A percentile compares a stretch with the other conserved stretches of the same genome.
Evolutionary conservation across 1,140 invertebrate genomes (phyloP).

Genomic region (Calycopis cecrops): DNA sequence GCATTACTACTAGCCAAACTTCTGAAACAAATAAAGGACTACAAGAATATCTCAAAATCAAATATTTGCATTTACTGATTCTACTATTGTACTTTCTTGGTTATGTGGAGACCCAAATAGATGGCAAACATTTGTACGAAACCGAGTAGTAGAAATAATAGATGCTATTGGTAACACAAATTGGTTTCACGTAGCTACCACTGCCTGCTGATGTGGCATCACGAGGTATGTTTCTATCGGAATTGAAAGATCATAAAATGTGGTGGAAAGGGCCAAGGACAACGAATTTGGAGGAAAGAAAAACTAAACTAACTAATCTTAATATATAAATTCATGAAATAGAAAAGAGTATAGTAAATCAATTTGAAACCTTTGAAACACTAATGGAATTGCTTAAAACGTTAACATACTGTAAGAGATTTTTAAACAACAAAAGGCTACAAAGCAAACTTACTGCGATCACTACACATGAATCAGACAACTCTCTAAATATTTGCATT

Average conservation of each 20-base stretch:
- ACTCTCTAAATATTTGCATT: conserved; percentile 20
- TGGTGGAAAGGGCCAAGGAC: conserved; percentile 18
- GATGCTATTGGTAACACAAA: conserved; percentile 14
- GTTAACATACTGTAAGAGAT: conserved; percentile 20
- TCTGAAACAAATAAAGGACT: background rate
- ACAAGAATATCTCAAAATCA: conserved; percentile 18
- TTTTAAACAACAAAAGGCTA: conserved; percentile 13
- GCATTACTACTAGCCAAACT: conserved; percentile 18
- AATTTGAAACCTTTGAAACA: conserved; percentile 19
- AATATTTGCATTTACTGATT: conserved; percentile 22
- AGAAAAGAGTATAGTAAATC: too few relatives aligned
- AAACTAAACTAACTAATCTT: conserved; percentile 2
- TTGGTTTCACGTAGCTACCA: conserved; percentile 22
- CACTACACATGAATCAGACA: conserved; percentile 14
- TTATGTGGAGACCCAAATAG: conserved; percentile 23
- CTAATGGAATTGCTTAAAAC: conserved; percentile 20
- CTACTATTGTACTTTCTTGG: conserved; percentile 24
- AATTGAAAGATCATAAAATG: conserved; percentile 12
- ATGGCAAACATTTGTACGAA: conserved; percentile 25
- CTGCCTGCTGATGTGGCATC: conserved; percentile 22
- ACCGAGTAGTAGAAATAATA: conserved; percentile 24
- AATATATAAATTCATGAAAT: background rate
- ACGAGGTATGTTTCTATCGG: conserved; percentile 12
- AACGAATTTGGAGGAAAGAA: conserved; percentile 15
- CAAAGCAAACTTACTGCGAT: background rate